Conservation (phyloP, 2,888 invertebrate genomes). For the Epirrhoe alternata region DNA sequence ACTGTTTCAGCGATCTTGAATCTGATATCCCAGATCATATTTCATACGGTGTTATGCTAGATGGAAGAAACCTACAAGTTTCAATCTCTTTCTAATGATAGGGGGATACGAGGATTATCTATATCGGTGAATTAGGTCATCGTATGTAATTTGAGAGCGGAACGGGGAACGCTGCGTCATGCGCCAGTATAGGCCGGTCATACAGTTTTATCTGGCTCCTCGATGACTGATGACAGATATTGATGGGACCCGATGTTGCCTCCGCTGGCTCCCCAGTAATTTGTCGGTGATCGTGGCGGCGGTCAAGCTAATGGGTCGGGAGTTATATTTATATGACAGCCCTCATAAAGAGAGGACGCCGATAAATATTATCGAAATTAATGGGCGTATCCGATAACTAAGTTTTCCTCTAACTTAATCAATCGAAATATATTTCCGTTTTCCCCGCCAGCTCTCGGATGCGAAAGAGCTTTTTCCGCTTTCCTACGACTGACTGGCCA, state of each 20-base stretch:
- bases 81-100: conserved; percentile 46
- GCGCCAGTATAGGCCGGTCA: conserved; percentile 62
- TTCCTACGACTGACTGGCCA: conserved; percentile 34
- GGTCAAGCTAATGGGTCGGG: conserved; percentile 66
- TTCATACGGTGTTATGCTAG: conserved; percentile 13
- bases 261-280: conserved; percentile 63
- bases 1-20: conserved; percentile 16
- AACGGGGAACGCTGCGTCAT: conserved; percentile 64
- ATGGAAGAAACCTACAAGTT: conserved; percentile 13
- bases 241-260: conserved; percentile 70
- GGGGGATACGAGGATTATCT: conserved; percentile 43
- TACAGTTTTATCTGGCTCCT: conserved; percentile 79
- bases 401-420: conserved; percentile 54
- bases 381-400: conserved; percentile 60
- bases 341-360: conserved; percentile 63
- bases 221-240: conserved; percentile 79
- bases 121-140: conserved; percentile 69
- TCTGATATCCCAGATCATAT: conserved; percentile 23
- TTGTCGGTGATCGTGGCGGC: conserved; percentile 59
- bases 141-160: conserved; percentile 67
- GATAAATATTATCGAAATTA: conserved; percentile 71
- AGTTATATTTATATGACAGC: conserved; percentile 76
- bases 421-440: conserved; percentile 48
- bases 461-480: conserved; percentile 36
- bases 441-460: conserved; percentile 43